These are phyloP conservation scores for Idaea dimidiata DNA, from an alignment of 2,888 invertebrate genomes.

Conservation along the genomic window DNA sequence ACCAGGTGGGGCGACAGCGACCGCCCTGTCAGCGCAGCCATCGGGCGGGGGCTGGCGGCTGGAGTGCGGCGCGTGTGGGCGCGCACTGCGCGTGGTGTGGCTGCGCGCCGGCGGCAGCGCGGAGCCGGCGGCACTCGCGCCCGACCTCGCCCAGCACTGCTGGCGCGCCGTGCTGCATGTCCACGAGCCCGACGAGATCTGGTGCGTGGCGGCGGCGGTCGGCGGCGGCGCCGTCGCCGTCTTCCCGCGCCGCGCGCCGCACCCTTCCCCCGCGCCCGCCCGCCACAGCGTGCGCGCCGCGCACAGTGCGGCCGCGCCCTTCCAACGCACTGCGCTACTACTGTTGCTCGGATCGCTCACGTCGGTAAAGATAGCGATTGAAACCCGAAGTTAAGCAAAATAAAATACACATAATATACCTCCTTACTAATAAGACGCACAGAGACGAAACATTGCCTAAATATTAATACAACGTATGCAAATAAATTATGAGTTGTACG, in stretches of 20 bases:
- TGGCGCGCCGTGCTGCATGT: constrained; percentile 63
- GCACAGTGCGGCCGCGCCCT: too few relatives aligned
- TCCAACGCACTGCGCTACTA: too few relatives aligned
- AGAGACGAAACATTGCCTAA: too few relatives aligned
- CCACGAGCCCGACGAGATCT: constrained; percentile 62
- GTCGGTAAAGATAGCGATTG: too few relatives aligned
- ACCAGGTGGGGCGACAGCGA: constrained; percentile 67
- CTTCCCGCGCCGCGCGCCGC: constrained; percentile 51
- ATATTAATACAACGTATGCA: too few relatives aligned
- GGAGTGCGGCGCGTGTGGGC: constrained; percentile 70
- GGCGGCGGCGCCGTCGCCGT: constrained; percentile 64
- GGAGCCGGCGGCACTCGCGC: constrained; percentile 48
- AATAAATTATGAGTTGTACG: too few relatives aligned
- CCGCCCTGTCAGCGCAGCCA: constrained; percentile 53
- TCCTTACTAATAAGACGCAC: too few relatives aligned
- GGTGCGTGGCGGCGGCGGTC: constrained; percentile 59
- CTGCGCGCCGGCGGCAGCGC: constrained; percentile 36
- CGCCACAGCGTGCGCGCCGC: constrained; percentile 58
- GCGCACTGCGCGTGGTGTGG: constrained; percentile 57
- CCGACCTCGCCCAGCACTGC: constrained; percentile 64
- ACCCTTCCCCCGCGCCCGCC: constrained; percentile 60
- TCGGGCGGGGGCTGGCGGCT: constrained; percentile 62
- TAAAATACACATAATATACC: too few relatives aligned
- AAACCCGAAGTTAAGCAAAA: too few relatives aligned
- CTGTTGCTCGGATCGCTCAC: too few relatives aligned